Percentiles rank a stretch among this genome's conserved stretches.
phyloP scores from a whole-genome alignment of 1,140 invertebrate species.

The Atopsyche davidsoni region DNA sequence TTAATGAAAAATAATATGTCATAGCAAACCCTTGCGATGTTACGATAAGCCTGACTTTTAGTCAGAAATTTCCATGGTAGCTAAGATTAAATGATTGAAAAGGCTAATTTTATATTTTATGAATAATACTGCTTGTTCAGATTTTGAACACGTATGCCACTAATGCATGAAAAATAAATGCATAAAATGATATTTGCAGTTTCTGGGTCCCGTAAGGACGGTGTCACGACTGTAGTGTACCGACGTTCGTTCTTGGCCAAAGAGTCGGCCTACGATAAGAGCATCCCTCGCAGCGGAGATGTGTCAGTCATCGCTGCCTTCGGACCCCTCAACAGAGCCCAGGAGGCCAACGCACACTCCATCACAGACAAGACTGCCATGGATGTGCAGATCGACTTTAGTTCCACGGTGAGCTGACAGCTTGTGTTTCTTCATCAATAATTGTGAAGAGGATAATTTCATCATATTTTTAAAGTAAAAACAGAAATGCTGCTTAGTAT shows the following conservation, averaged over 20 bases:
- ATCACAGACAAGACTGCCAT: slow-evolving; percentile 66
- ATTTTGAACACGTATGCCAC: background rate
- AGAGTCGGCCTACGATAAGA: slow-evolving; percentile 62
- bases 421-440: background rate
- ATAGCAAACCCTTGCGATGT: slow-evolving; percentile 15
- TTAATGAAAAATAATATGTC: no score
- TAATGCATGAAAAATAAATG: slow-evolving; percentile 1
- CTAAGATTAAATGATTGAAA: background rate
- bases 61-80: background rate
- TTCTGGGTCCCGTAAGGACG: slow-evolving; percentile 67
- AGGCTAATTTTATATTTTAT: background rate
- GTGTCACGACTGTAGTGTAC: slow-evolving; percentile 77
- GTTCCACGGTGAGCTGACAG: slow-evolving; percentile 35
- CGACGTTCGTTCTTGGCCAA: slow-evolving; percentile 68
- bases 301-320: slow-evolving; percentile 83
- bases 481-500: background rate
- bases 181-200: no score
- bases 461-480: background rate
- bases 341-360: slow-evolving; percentile 77
- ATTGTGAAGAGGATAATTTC: background rate
- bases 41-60: slow-evolving; percentile 1
- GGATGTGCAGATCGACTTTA: slow-evolving; percentile 72
- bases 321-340: slow-evolving; percentile 69
- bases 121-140: background rate
- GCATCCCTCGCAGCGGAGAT: slow-evolving; percentile 59